Evolutionary conservation across 2,888 invertebrate genomes (phyloP).

Genomic region (Philonicus albiceps): DNA sequence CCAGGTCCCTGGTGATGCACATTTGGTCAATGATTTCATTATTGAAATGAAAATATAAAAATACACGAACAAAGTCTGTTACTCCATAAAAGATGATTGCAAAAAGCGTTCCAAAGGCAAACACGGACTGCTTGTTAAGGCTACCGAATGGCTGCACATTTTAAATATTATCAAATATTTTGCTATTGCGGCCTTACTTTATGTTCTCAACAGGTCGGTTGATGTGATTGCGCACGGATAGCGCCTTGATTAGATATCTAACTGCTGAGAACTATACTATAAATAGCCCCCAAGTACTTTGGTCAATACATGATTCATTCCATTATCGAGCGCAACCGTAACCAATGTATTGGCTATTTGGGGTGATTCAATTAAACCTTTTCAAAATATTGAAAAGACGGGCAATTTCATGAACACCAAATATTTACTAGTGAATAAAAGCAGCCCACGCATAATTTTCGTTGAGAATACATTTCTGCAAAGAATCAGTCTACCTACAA

Average conservation of each 20-base stretch:
- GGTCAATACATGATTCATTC: background rate
- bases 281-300: background rate
- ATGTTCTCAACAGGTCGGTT: background rate
- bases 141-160: background rate
- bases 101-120: background rate
- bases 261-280: background rate
- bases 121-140: background rate
- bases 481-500: background rate
- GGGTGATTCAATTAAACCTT: background rate
- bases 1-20: conserved; percentile 6
- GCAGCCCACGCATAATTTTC: background rate
- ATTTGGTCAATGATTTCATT: conserved; percentile 24
- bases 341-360: background rate
- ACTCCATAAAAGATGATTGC: background rate
- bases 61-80: background rate
- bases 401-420: background rate
- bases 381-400: background rate
- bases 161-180: conserved; percentile 22
- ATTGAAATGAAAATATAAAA: conserved; percentile 9
- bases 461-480: background rate
- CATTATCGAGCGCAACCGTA: background rate
- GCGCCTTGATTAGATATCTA: conserved; percentile 4
- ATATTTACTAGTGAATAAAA: background rate
- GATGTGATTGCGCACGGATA: background rate
- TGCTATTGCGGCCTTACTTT: background rate